These are phyloP conservation scores for Eremophila alpestris DNA, from an alignment of 2,797 vertebrate genomes.

Conservation along the genomic window DNA sequence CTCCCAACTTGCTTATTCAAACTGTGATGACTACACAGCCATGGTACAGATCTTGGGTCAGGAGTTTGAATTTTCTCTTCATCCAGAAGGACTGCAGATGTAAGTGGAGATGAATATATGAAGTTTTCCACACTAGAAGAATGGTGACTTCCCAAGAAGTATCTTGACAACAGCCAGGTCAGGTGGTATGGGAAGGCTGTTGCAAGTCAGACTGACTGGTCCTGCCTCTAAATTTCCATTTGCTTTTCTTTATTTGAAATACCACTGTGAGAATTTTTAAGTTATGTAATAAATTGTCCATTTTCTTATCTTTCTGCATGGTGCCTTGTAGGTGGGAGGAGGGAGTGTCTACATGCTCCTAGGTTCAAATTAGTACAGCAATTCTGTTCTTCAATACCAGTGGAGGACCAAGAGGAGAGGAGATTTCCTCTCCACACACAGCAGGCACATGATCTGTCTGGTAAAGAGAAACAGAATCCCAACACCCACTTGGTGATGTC, in stretches of 20 bases:
- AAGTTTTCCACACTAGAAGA: neutral
- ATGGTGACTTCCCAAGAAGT: neutral
- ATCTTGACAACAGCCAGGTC: neutral
- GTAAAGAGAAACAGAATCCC: neutral
- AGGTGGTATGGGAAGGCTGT: neutral
- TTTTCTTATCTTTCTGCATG: neutral
- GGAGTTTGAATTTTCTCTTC: neutral
- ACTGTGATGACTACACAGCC: neutral
- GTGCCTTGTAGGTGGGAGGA: fast-evolving
- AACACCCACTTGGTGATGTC: neutral
- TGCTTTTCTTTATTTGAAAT: neutral
- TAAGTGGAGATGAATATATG: neutral
- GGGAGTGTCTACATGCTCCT: fast-evolving
- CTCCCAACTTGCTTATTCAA: neutral
- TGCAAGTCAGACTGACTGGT: neutral
- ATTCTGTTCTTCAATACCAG: neutral
- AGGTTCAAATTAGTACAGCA: neutral
- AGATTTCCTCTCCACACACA: neutral
- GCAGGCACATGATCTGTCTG: neutral
- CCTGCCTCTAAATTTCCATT: neutral
- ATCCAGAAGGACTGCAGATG: neutral
- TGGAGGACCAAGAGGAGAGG: neutral
- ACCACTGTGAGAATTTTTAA: neutral
- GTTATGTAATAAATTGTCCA: neutral
- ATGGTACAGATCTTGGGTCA: neutral